A percentile compares a stretch with the other conserved stretches of the same genome.
These are phyloP conservation scores for Brachylomia viminalis DNA, from an alignment of 2,888 invertebrate species.

Conservation along the genomic window DNA sequence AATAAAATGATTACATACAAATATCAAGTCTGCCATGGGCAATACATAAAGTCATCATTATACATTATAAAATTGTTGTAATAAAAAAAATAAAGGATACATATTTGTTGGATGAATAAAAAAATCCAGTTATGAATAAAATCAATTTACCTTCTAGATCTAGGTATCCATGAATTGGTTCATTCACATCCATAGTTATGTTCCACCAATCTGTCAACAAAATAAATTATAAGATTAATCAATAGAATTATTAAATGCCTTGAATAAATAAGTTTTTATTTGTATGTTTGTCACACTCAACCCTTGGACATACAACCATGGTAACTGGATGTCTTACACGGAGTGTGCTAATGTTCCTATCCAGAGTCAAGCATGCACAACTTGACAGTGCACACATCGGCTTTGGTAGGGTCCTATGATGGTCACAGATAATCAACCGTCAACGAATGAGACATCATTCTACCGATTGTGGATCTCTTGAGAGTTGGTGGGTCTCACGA, in stretches of 20 bases:
- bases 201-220: constrained; percentile 38
- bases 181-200: background rate
- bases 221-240: constrained; percentile 13
- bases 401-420: constrained; percentile 87
- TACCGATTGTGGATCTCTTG: background rate
- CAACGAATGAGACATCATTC: background rate
- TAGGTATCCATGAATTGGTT: background rate
- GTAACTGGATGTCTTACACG: constrained; percentile 84
- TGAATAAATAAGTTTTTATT: background rate
- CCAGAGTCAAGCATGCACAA: constrained; percentile 87
- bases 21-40: constrained; percentile 13
- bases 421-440: background rate
- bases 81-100: background rate
- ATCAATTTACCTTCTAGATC: constrained; percentile 3
- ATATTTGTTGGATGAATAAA: background rate
- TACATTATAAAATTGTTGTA: too few relatives aligned
- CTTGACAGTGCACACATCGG: constrained; percentile 83
- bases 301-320: constrained; percentile 84
- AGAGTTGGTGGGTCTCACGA: background rate
- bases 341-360: constrained; percentile 88
- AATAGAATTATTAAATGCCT: background rate
- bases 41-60: constrained; percentile 4
- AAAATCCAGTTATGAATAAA: background rate
- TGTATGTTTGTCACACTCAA: constrained; percentile 81
- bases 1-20: background rate